phyloP scores from a whole-genome alignment of 2,113 vertebrate species.

The Diglossa brunneiventris region DNA sequence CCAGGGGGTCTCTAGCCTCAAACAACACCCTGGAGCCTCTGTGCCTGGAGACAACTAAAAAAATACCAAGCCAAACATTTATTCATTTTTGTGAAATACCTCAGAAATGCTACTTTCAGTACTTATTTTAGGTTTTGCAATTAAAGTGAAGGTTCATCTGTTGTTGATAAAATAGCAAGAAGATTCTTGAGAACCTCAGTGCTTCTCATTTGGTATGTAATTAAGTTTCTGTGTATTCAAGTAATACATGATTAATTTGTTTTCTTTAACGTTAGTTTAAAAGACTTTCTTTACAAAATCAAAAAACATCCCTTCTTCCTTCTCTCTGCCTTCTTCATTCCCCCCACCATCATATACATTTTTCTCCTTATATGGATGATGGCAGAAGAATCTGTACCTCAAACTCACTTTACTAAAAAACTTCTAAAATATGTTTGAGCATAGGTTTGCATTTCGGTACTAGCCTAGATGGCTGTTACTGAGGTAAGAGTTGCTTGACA shows the following conservation, averaged over 20 bases:
- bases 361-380: neutral
- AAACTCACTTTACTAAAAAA: neutral
- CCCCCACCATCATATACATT: accelerated
- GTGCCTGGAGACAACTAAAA: neutral
- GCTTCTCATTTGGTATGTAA: neutral
- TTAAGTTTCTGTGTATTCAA: neutral
- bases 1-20: neutral
- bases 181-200: neutral
- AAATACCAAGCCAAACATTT: neutral
- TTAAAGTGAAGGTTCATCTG: neutral
- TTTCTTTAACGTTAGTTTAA: neutral
- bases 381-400: neutral
- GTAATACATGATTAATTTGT: neutral
- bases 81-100: neutral
- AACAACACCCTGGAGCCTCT: neutral
- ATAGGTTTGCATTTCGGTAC: neutral
- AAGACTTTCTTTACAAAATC: neutral
- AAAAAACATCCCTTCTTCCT: neutral
- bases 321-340: neutral
- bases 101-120: neutral
- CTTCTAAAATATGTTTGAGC: neutral
- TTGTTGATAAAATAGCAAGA: neutral
- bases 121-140: neutral
- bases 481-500: neutral
- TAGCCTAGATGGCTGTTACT: neutral